phyloP scores from a whole-genome alignment of 2,888 invertebrate species.

The Patella ulyssiponensis region DNA sequence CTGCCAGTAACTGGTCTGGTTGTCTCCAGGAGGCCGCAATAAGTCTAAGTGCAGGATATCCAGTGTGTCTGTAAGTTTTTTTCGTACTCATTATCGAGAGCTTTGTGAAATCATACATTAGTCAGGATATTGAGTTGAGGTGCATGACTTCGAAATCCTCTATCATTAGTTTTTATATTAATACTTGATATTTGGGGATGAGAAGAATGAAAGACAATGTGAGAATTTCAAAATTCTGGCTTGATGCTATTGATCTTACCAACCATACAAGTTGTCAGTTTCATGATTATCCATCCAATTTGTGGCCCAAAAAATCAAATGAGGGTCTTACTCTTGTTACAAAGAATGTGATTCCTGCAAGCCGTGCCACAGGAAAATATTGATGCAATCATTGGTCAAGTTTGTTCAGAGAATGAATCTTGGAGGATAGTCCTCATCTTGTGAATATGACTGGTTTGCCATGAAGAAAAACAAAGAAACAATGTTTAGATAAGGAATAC shows the following conservation, averaged over 20 bases:
- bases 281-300: constrained; percentile 8
- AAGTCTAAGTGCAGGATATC: neutral
- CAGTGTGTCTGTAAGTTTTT: neutral
- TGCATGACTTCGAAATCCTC: neutral
- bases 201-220: neutral
- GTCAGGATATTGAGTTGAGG: neutral
- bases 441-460: neutral
- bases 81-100: neutral
- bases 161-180: too few species aligned
- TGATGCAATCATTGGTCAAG: constrained; percentile 7
- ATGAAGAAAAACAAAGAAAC: constrained; percentile 5
- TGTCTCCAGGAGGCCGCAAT: too few species aligned
- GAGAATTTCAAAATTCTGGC: neutral
- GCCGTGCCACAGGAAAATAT: neutral
- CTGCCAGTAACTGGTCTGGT: too few species aligned
- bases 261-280: neutral
- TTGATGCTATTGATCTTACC: neutral
- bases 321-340: constrained; percentile 9
- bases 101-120: neutral
- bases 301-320: constrained; percentile 3
- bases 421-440: neutral
- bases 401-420: constrained; percentile 12
- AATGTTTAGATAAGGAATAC: neutral
- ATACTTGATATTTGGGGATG: too few species aligned
- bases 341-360: constrained; percentile 5